Conservation (phyloP, 1,140 invertebrate species). For the Leptoteleia sp. region DNA sequence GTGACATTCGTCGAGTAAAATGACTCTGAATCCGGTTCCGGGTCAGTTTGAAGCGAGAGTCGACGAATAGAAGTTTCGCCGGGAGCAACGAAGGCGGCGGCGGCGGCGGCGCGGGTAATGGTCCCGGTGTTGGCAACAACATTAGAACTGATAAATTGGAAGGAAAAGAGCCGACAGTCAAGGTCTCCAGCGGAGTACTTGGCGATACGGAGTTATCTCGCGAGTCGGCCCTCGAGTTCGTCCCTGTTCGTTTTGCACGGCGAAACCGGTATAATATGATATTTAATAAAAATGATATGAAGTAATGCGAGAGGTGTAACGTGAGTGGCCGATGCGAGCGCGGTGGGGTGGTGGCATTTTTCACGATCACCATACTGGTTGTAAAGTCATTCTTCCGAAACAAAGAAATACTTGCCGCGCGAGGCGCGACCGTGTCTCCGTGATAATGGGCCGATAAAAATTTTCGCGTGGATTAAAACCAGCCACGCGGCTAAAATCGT, state of each 20-base stretch:
- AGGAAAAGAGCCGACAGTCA: slow-evolving; percentile 53
- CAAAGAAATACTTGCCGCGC: slow-evolving; percentile 59
- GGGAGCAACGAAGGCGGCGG: slow-evolving; percentile 18
- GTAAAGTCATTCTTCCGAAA: slow-evolving; percentile 64
- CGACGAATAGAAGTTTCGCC: slow-evolving; percentile 6
- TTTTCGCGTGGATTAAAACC: slow-evolving; percentile 31
- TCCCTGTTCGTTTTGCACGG: slow-evolving; percentile 57
- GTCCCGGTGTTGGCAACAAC: slow-evolving; percentile 20
- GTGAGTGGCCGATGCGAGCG: slow-evolving; percentile 51
- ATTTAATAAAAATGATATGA: slow-evolving; percentile 66
- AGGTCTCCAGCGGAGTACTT: slow-evolving; percentile 44
- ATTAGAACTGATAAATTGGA: slow-evolving; percentile 62
- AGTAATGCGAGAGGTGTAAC: slow-evolving; percentile 62
- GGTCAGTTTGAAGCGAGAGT: slow-evolving; percentile 16
- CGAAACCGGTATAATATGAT: slow-evolving; percentile 66
- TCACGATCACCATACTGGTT: slow-evolving; percentile 40
- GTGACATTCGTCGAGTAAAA: too few species aligned
- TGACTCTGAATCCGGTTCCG: too few species aligned
- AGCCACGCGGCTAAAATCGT: slow-evolving; percentile 12
- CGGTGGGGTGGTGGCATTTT: slow-evolving; percentile 53
- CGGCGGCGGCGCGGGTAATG: slow-evolving; percentile 34
- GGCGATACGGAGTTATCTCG: slow-evolving; percentile 40
- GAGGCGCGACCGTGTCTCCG: slow-evolving; percentile 24
- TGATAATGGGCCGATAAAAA: slow-evolving; percentile 40
- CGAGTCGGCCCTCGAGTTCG: slow-evolving; percentile 54